These are phyloP conservation scores for Patella ulyssiponensis DNA, from an alignment of 2,888 invertebrate genomes.

Conservation along the genomic window DNA sequence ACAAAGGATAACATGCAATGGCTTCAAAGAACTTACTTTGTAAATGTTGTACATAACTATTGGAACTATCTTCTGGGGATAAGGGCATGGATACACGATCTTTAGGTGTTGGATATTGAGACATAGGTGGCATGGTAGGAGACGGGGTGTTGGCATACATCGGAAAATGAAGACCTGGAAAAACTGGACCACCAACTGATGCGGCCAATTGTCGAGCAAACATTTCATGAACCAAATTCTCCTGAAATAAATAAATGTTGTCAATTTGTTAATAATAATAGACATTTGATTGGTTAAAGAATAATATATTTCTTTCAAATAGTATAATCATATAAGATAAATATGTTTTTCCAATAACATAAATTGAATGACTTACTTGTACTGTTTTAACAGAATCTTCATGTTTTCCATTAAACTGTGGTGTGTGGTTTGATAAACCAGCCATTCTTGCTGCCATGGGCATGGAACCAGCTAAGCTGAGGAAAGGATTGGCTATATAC, in stretches of 20 bases:
- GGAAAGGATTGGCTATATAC: constrained; percentile 56
- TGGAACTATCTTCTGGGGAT: constrained; percentile 52
- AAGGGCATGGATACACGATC: constrained; percentile 43
- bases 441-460: constrained; percentile 51
- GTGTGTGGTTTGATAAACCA: constrained; percentile 50
- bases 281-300: not conserved
- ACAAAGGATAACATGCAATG: not conserved
- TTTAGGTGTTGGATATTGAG: constrained; percentile 76
- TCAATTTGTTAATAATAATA: not conserved
- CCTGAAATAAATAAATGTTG: constrained; percentile 47
- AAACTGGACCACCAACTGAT: constrained; percentile 49
- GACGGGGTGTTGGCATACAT: constrained; percentile 73
- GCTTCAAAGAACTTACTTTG: constrained; percentile 49
- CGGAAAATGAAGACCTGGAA: constrained; percentile 50
- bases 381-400: not conserved
- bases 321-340: too few relatives aligned
- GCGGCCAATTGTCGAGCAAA: constrained; percentile 62
- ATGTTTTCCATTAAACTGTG: constrained; percentile 57
- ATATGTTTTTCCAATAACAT: not conserved
- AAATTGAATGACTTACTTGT: too few relatives aligned
- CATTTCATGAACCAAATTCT: constrained; percentile 63
- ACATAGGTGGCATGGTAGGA: constrained; percentile 75
- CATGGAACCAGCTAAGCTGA: constrained; percentile 50
- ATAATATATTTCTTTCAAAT: not conserved
- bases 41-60: constrained; percentile 61